Evolutionary conservation across 2,888 invertebrate species (phyloP), one percentile per base, ranked within the genome.

Genomic region (Beris morrisii): DNA sequence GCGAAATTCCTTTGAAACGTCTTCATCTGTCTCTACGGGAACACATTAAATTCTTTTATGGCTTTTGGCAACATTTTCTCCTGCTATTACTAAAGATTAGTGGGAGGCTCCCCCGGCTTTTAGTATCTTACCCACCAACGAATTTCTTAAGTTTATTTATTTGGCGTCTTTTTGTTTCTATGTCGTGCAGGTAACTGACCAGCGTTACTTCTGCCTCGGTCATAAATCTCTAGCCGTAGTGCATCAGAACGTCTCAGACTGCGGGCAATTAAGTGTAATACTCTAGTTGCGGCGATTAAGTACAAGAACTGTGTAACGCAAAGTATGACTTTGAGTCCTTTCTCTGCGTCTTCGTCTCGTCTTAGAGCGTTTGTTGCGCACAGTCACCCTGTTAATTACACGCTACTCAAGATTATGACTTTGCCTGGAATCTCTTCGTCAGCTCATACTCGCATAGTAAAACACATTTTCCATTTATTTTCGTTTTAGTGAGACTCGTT

Each of bases 211-310:
- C 50, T 52, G 50, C 31, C 58, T 28, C 44, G 38, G 45, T 31
- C 65, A 65, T 65, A 65, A 65, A 65, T 65, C 65, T 65, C 64
- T 22, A 44, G 54, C 50, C 50, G 61, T 43, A 61, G 50, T 61
- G 61, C 61, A 61, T 50, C 50, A 22, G 46, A 43, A 43, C 22
- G 50, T 38, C 61, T 38, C 7, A 38, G 38, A 43, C 22, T 44
- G 52, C 30, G 13, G 52, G 61, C 43, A 61, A 61, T 61, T 52
- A 48, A 59, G 59, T 50, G 32, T 59, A 50, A 50, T 22, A n/a
- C 28, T 32, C 38, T 50, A 32, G 61, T 61, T 61, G 61, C 61
- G 50, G 61, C 61, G 38, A 32, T 61, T 52, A 61, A 61, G 9
- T 38, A 7, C 38, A 38, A 7, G 38, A 5, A 5, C 38, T 61